Evolutionary conservation across 2,113 vertebrate species (phyloP).

Genomic region (Sardina pilchardus): DNA sequence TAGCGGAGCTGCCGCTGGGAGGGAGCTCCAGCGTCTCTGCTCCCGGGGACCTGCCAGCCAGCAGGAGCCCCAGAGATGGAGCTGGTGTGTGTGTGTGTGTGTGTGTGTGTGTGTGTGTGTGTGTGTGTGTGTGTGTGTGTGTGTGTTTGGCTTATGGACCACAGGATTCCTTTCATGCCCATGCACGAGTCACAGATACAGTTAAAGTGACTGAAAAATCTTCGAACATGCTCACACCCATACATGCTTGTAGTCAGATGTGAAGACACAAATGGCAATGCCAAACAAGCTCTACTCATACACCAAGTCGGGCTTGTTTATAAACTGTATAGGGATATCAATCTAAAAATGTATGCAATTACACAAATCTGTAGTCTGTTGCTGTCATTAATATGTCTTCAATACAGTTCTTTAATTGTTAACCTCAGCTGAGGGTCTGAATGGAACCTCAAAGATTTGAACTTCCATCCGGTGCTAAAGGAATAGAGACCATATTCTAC

Average conservation of each 20-base stretch:
- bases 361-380: not conserved
- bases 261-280: not conserved
- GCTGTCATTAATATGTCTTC: not conserved
- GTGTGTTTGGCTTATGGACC: too few species aligned
- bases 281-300: not conserved
- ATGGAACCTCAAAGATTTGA: not conserved
- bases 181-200: not conserved
- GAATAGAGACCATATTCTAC: not conserved
- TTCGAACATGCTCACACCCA: not conserved
- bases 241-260: not conserved
- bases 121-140: too few species aligned
- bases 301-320: not conserved
- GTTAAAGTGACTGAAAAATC: not conserved
- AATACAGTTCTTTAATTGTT: not conserved
- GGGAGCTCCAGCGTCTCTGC: conserved; percentile 14
- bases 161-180: not conserved
- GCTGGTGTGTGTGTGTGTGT: not conserved
- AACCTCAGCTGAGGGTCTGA: not conserved
- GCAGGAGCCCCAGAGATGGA: not conserved
- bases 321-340: not conserved
- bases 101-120: too few species aligned
- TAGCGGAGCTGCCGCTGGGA: conserved; percentile 34
- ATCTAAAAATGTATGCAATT: not conserved
- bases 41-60: conserved; percentile 37
- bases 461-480: not conserved